A percentile compares a stretch with the other conserved stretches of the same genome.
Conservation (phyloP, 1,140 invertebrate genomes). For the Brachionus calyciflorus region DNA sequence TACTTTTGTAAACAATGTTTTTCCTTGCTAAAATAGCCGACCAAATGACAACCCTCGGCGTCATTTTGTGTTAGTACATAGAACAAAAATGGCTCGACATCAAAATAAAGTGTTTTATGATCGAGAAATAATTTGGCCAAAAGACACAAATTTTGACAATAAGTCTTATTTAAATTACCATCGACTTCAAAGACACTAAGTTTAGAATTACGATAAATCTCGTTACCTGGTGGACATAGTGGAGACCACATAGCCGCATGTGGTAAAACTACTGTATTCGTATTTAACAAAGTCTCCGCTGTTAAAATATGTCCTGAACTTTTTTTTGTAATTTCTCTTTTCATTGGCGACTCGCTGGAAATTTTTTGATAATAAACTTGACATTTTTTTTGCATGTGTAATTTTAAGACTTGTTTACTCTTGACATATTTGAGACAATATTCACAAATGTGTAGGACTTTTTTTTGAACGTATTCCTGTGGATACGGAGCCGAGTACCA, state of each 20-base stretch:
- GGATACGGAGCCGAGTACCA: constrained; percentile 93
- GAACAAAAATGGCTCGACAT: constrained; percentile 94
- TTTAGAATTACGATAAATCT: constrained; percentile 82
- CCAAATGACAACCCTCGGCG: constrained; percentile 46
- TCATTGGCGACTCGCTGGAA: background rate
- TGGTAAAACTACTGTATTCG: constrained; percentile 55
- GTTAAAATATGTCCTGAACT: background rate
- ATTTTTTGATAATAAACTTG: background rate
- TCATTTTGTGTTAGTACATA: constrained; percentile 75
- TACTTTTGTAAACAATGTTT: constrained; percentile 97
- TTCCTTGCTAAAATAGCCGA: constrained; percentile 70
- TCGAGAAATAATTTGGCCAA: constrained; percentile 93
- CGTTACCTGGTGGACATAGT: constrained; percentile 94
- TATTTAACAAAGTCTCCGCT: background rate
- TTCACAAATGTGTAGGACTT: constrained; percentile 89
- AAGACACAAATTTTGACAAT: constrained; percentile 88
- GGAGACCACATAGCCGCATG: constrained; percentile 79
- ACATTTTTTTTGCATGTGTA: constrained; percentile 68
- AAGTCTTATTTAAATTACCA: constrained; percentile 69
- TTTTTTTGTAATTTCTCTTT: background rate
- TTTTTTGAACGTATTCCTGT: constrained; percentile 72
- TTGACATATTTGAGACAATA: constrained; percentile 97
- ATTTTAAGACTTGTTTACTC: constrained; percentile 85
- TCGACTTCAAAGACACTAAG: constrained; percentile 95
- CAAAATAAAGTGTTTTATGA: constrained; percentile 95